These are phyloP conservation scores for Villa cingulata DNA, from an alignment of 2,888 invertebrate species.

Conservation along the genomic window DNA sequence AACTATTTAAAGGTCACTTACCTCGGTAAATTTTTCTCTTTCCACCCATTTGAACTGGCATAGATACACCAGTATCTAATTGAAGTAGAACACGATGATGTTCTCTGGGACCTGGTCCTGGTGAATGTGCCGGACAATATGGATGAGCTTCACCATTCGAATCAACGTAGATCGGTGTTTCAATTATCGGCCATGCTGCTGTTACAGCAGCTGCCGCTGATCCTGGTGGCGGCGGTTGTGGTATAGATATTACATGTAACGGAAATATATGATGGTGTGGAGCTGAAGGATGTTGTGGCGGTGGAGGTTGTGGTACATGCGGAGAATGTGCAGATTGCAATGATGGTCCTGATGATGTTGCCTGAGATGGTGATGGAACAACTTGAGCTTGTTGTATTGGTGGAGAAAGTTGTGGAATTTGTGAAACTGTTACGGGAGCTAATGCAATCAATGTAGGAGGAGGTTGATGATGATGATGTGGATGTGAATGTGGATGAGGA, in stretches of 20 bases:
- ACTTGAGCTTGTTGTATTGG: slow-evolving; percentile 17
- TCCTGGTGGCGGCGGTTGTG: slow-evolving; percentile 28
- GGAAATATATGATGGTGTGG: slow-evolving; percentile 42
- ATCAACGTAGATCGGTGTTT: slow-evolving; percentile 46
- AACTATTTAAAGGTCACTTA: slow-evolving; percentile 35
- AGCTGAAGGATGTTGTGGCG: slow-evolving; percentile 39
- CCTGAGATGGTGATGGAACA: slow-evolving; percentile 23
- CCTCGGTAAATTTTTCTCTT: slow-evolving; percentile 63
- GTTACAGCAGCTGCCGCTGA: slow-evolving; percentile 34
- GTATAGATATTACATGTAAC: slow-evolving; percentile 37
- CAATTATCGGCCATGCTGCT: slow-evolving; percentile 35
- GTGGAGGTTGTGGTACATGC: slow-evolving; percentile 37
- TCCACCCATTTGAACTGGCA: slow-evolving; percentile 61
- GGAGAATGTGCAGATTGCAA: slow-evolving; percentile 8
- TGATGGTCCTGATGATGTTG: slow-evolving; percentile 8
- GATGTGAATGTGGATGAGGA: neutral
- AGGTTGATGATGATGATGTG: neutral
- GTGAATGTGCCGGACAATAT: slow-evolving; percentile 34
- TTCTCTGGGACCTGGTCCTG: slow-evolving; percentile 38
- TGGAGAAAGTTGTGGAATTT: slow-evolving; percentile 11
- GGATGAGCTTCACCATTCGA: slow-evolving; percentile 43
- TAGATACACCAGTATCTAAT: slow-evolving; percentile 62
- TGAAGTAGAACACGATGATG: slow-evolving; percentile 61
- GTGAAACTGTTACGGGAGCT: neutral
- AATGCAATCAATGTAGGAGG: neutral